Evolutionary conservation across 2,113 vertebrate genomes (phyloP).

Genomic region (Etheostoma spectabile): DNA sequence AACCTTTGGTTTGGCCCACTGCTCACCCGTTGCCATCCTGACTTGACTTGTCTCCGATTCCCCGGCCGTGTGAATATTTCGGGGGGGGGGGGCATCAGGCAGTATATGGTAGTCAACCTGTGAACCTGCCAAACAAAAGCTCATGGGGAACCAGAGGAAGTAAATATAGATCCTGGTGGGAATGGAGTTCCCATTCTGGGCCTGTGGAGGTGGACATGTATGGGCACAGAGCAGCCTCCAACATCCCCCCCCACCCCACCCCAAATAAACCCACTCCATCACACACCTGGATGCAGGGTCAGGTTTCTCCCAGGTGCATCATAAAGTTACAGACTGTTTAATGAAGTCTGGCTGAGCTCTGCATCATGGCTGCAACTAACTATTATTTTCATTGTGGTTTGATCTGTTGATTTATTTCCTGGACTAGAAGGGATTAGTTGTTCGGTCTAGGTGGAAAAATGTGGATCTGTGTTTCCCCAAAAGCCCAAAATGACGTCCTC

Average conservation of each 20-base stretch:
- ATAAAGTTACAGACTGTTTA: no score
- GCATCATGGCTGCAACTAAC: no score
- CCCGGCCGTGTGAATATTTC: slow-evolving; percentile 70
- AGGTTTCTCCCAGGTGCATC: not conserved
- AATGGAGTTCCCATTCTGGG: slow-evolving; percentile 26
- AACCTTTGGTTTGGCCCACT: slow-evolving; percentile 7
- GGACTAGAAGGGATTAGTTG: no score
- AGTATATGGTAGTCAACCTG: slow-evolving; percentile 56
- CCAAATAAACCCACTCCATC: not conserved
- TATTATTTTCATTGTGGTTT: no score
- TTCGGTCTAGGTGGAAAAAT: no score
- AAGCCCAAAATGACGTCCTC: no score
- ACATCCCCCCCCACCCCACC: not conserved
- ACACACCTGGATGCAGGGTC: slow-evolving; percentile 3
- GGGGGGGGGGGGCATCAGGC: slow-evolving; percentile 6
- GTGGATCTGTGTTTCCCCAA: no score
- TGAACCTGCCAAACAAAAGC: slow-evolving; percentile 68
- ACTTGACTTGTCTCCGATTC: slow-evolving; percentile 58
- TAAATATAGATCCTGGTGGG: slow-evolving; percentile 67
- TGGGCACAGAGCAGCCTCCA: slow-evolving; percentile 17
- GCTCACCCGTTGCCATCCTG: slow-evolving; percentile 4
- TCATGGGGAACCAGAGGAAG: slow-evolving; percentile 11
- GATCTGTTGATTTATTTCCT: no score
- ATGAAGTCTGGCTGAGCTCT: not conserved
- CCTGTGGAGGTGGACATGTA: slow-evolving; percentile 36